Conservation (phyloP, 2,113 vertebrate genomes). For the Grantiella picta region DNA sequence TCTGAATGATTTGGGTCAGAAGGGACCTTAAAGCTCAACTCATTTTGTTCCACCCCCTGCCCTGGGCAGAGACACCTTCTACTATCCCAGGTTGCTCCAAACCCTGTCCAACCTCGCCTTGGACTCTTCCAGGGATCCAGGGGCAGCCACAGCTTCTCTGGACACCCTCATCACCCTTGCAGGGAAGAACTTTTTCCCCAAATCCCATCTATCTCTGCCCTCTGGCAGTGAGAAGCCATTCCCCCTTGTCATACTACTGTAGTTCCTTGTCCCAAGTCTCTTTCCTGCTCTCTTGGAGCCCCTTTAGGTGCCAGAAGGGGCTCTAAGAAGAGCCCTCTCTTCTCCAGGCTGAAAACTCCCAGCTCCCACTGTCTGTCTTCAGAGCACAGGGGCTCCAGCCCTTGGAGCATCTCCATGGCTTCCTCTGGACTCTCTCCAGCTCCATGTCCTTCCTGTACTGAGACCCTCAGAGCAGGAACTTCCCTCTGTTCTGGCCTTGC, state of each 20-base stretch:
- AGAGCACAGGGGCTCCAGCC: background rate
- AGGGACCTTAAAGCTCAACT: background rate
- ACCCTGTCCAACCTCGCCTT: rapidly evolving
- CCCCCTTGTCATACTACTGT: background rate
- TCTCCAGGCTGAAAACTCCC: background rate
- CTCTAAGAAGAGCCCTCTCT: background rate
- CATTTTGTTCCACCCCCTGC: rapidly evolving
- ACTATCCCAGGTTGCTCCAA: rapidly evolving
- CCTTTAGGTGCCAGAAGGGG: background rate
- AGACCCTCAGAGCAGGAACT: no score
- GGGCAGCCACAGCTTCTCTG: background rate
- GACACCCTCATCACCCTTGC: rapidly evolving
- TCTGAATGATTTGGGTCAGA: background rate
- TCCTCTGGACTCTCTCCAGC: background rate
- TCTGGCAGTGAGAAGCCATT: background rate
- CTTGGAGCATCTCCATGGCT: background rate
- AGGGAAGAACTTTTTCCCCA: rapidly evolving
- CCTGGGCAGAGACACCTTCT: background rate
- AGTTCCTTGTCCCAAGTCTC: rapidly evolving
- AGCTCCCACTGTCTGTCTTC: background rate
- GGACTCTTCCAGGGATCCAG: background rate
- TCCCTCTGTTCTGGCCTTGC: background rate
- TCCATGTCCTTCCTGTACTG: no score
- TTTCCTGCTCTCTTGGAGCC: background rate
- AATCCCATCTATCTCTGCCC: background rate